These are phyloP conservation scores for Machimus atricapillus DNA, from an alignment of 2,888 invertebrate species.

Conservation along the genomic window DNA sequence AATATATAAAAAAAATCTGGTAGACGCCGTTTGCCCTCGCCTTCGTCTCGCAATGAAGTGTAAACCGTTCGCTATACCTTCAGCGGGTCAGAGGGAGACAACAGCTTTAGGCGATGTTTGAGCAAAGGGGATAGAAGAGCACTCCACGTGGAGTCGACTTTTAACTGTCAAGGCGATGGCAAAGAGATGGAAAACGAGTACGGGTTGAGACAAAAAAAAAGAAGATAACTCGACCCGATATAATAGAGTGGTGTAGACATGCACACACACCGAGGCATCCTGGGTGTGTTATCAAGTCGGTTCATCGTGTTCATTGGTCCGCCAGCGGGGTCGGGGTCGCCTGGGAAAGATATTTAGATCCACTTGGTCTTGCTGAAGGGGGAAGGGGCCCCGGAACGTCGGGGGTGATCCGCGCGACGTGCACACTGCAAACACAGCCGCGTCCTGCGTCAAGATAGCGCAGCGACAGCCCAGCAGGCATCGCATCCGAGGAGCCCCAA, in stretches of 20 bases:
- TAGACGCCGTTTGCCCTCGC: conserved; percentile 32
- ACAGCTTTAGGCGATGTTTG: no score
- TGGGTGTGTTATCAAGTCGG: conserved; percentile 19
- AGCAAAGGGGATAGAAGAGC: neutral
- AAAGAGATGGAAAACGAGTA: conserved; percentile 33
- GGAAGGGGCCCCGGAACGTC: neutral
- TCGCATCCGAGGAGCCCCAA: neutral
- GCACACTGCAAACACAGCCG: conserved; percentile 22
- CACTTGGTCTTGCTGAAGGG: neutral
- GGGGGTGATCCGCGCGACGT: neutral
- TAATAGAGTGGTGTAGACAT: conserved; percentile 40
- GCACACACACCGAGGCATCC: neutral
- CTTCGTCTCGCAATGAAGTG: conserved; percentile 29
- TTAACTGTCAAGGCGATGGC: conserved; percentile 29
- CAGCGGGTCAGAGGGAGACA: neutral
- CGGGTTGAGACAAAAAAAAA: conserved; percentile 33
- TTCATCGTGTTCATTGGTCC: conserved; percentile 26
- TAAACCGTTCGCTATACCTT: neutral
- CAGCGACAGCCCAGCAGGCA: conserved; percentile 3
- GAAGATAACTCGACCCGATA: conserved; percentile 35
- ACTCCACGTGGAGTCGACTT: conserved; percentile 36
- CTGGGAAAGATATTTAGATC: conserved; percentile 8
- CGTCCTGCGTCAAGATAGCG: neutral
- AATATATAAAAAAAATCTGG: neutral
- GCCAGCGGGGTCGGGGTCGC: neutral